phyloP scores from a whole-genome alignment of 1,140 invertebrate genomes.

The Diuraphis noxia region DNA sequence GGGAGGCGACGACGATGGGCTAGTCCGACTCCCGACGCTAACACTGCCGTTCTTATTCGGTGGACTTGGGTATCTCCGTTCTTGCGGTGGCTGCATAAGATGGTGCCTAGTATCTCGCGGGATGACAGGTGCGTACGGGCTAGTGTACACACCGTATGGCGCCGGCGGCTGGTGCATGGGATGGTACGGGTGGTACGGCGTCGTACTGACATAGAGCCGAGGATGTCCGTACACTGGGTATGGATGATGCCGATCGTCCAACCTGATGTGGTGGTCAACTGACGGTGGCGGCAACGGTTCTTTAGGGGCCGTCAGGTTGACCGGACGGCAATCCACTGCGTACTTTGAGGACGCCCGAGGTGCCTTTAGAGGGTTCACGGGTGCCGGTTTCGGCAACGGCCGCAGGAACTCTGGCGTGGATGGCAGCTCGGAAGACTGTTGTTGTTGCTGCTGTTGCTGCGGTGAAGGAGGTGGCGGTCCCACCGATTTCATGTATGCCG shows the following conservation, averaged over 20 bases:
- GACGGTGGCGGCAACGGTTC: background rate
- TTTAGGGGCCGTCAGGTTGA: conserved; percentile 38
- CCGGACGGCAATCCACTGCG: conserved; percentile 1
- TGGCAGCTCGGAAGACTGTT: conserved; percentile 9
- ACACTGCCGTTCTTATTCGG: conserved; percentile 83
- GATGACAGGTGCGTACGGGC: conserved; percentile 35
- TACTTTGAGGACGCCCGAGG: background rate
- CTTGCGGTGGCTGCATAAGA: conserved; percentile 28
- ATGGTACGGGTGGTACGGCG: conserved; percentile 33
- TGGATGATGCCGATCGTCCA: background rate
- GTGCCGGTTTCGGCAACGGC: conserved; percentile 50
- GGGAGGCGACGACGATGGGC: conserved; percentile 73
- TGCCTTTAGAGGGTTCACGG: conserved; percentile 17
- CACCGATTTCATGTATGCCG: conserved; percentile 22
- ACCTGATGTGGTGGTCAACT: background rate
- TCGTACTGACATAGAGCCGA: background rate
- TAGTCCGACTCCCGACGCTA: conserved; percentile 78
- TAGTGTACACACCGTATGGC: conserved; percentile 31
- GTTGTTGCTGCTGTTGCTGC: background rate
- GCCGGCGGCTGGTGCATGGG: background rate
- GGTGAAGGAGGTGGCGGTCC: background rate
- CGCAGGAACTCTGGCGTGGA: conserved; percentile 43
- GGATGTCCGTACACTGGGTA: conserved; percentile 24
- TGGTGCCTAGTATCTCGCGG: conserved; percentile 26
- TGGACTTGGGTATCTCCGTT: conserved; percentile 56